Evolutionary conservation across 2,113 vertebrate genomes (phyloP).

Genomic region (Sturnira hondurensis): DNA sequence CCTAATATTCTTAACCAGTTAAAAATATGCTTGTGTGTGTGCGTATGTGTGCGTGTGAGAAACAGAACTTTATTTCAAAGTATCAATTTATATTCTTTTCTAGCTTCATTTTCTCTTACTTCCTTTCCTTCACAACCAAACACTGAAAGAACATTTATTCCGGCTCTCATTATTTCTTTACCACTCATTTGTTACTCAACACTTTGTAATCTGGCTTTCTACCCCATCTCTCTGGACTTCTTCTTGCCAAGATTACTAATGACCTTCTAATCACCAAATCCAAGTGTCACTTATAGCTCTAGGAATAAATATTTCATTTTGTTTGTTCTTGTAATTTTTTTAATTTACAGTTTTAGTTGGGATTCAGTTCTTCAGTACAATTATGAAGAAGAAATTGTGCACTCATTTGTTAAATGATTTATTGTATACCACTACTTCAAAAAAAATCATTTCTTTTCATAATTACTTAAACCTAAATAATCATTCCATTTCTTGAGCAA

Average conservation of each 20-base stretch:
- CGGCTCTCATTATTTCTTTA: background rate
- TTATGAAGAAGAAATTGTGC: background rate
- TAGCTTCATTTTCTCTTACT: background rate
- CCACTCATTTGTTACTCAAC: background rate
- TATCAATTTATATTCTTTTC: background rate
- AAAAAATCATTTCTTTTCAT: background rate
- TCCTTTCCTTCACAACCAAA: background rate
- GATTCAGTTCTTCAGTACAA: background rate
- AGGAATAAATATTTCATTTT: background rate
- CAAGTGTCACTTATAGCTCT: background rate
- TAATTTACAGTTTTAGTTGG: background rate
- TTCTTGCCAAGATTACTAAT: background rate
- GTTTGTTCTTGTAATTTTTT: background rate
- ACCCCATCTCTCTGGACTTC: background rate
- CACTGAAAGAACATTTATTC: background rate
- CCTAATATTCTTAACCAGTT: background rate
- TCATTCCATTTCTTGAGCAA: background rate
- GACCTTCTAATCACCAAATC: background rate
- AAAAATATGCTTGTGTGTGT: background rate
- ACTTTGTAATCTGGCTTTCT: background rate
- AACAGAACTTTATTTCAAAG: constrained; percentile 15
- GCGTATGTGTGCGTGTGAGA: background rate
- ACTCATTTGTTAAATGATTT: constrained; percentile 18
- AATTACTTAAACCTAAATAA: background rate
- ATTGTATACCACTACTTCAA: background rate